Base-by-base conservation (phyloP, 2,797 vertebrate species). In the Columba guinea region DNA sequence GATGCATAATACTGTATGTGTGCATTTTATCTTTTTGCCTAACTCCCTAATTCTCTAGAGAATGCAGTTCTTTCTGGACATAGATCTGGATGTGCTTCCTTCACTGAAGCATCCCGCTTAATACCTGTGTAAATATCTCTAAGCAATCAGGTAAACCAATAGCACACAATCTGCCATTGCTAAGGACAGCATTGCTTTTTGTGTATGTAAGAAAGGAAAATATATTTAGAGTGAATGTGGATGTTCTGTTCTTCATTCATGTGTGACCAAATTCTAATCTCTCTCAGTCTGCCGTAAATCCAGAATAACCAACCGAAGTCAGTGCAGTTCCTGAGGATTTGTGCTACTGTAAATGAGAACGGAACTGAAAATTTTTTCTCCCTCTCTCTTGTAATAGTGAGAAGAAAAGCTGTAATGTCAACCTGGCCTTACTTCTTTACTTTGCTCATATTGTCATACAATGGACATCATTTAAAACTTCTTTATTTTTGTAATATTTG, bases 241-340 rank as follows among this genome's bases (percentile, higher is more conserved):
- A 81, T 79, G 71, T 82, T 70, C 85, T 64, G 49, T 83, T 88
- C 81, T 64, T 94, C 80, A 68, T 70, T 87, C 64, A 44, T 89
- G 90, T 96, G 81, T 94, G 91, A 94, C 94, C 60, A 84, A 94
- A 94, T 89, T 89, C 75, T 94, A 94, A 95, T 95, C 87, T 94
- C 70, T 87, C 88, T 92, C 82, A 83, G 84, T 80, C 62, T 80
- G 80, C 88, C 7, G 0, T 93, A 94, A 94, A 91, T 94, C 94
- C 64, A 60, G 26, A 94, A 76, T 84, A 95, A 90, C 74, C 56
- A 59, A 76, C 64, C 71, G 64, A 95, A 94, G 80, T 91, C 70
- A 48, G 70, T 79, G 87, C 89, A 90, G 90, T 96, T 96, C 93
- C 88, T 94, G 91, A 49, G 71, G 93, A 93, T 95, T 96, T 92